Conservation (phyloP, 2,113 vertebrate species). For the Stictonetta naevosa region DNA sequence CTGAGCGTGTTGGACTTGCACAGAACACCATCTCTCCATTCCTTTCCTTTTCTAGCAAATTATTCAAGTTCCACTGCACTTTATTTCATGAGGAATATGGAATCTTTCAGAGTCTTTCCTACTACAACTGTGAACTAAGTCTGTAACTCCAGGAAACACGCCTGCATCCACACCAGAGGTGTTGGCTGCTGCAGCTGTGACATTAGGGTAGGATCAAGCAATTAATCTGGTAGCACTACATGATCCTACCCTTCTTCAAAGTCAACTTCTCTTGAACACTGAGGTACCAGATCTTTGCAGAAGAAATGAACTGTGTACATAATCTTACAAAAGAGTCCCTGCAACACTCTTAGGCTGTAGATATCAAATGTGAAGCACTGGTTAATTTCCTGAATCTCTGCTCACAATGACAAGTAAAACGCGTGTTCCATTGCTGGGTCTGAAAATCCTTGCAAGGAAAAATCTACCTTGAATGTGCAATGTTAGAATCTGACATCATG, state of each 20-base stretch:
- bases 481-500: not conserved
- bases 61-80: not conserved
- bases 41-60: not conserved
- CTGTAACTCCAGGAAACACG: not conserved
- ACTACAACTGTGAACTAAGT: not conserved
- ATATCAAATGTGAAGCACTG: not conserved
- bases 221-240: not conserved
- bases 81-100: not conserved
- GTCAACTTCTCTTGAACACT: not conserved
- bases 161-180: not conserved
- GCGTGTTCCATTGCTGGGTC: not conserved
- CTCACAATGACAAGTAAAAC: not conserved
- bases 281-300: not conserved
- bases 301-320: not conserved
- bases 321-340: not conserved
- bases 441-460: not conserved
- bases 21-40: not conserved
- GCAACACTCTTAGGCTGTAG: not conserved
- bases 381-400: not conserved
- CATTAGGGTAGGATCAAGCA: not conserved
- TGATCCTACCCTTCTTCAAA: not conserved
- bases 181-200: not conserved
- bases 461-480: not conserved
- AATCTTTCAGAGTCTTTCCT: not conserved
- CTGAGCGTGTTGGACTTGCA: not conserved